A percentile compares a stretch with the other conserved stretches of the same genome.
These are phyloP conservation scores for Nomada lathburiana DNA, from an alignment of 2,888 invertebrate genomes.

Conservation along the genomic window DNA sequence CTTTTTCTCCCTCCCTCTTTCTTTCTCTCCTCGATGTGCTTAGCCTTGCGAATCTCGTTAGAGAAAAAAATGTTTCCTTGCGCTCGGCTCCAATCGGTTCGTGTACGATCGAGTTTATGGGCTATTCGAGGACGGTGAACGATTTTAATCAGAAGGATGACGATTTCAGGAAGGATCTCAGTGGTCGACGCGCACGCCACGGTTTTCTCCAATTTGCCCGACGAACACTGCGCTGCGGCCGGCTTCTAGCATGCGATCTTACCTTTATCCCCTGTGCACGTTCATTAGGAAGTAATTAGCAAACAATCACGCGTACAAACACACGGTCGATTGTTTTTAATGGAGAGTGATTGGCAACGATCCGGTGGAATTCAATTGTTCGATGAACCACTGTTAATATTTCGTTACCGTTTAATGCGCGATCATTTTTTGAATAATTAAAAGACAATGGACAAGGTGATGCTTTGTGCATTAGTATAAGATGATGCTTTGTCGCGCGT, in stretches of 20 bases:
- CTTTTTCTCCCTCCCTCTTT: too few relatives aligned
- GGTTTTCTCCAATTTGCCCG: slow-evolving; percentile 59
- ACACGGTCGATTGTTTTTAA: slow-evolving; percentile 68
- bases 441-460: too few relatives aligned
- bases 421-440: background rate
- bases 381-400: background rate
- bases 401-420: background rate
- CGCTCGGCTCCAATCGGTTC: slow-evolving; percentile 30
- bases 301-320: slow-evolving; percentile 79
- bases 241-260: slow-evolving; percentile 77
- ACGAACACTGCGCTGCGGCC: slow-evolving; percentile 55
- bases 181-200: slow-evolving; percentile 51
- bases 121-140: slow-evolving; percentile 37
- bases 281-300: slow-evolving; percentile 79
- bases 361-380: background rate
- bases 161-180: slow-evolving; percentile 18
- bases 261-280: slow-evolving; percentile 71
- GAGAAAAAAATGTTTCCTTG: slow-evolving; percentile 5
- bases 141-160: slow-evolving; percentile 12
- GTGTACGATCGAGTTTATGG: slow-evolving; percentile 26
- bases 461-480: too few relatives aligned
- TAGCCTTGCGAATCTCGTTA: slow-evolving; percentile 27
- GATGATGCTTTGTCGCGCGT: too few relatives aligned
- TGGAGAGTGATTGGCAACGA: slow-evolving; percentile 68
- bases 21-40: background rate